Percentiles rank a stretch among this genome's conserved stretches.
Conservation (phyloP, 2,888 invertebrate species). For the Liopterus haemorrhoidalis region DNA sequence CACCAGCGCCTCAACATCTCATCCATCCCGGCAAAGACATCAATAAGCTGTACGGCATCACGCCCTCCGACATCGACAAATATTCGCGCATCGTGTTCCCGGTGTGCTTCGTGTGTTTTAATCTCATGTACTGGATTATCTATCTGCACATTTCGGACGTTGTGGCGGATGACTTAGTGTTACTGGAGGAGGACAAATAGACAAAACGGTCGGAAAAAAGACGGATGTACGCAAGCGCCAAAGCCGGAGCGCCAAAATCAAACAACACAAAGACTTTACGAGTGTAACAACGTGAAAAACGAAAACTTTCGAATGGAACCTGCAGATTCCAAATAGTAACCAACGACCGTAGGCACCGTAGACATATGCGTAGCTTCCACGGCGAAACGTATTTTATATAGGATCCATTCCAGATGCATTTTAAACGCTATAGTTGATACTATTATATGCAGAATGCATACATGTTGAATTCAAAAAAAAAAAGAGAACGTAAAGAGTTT, state of each 20-base stretch:
- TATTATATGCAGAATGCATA: slow-evolving; percentile 29
- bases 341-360: slow-evolving; percentile 36
- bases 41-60: slow-evolving; percentile 85
- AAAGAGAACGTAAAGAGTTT: slow-evolving; percentile 20
- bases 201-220: neutral
- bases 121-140: slow-evolving; percentile 97
- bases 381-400: slow-evolving; percentile 38
- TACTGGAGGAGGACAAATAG: slow-evolving; percentile 58
- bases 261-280: slow-evolving; percentile 8
- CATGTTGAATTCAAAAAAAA: slow-evolving; percentile 29
- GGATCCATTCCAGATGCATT: slow-evolving; percentile 22
- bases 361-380: slow-evolving; percentile 36
- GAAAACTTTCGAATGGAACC: slow-evolving; percentile 34
- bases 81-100: slow-evolving; percentile 98
- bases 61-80: slow-evolving; percentile 98
- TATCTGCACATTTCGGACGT: slow-evolving; percentile 94
- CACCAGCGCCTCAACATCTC: slow-evolving; percentile 67
- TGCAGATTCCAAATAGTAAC: slow-evolving; percentile 35
- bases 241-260: slow-evolving; percentile 4
- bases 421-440: slow-evolving; percentile 27
- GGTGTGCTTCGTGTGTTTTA: slow-evolving; percentile 97
- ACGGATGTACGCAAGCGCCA: slow-evolving; percentile 1
- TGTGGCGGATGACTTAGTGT: slow-evolving; percentile 87
- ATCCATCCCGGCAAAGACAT: slow-evolving; percentile 87
- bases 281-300: neutral